Evolutionary conservation across 2,888 invertebrate genomes (phyloP), one percentile per base, ranked within the genome.

Genomic region (Cremastinae sp.): DNA sequence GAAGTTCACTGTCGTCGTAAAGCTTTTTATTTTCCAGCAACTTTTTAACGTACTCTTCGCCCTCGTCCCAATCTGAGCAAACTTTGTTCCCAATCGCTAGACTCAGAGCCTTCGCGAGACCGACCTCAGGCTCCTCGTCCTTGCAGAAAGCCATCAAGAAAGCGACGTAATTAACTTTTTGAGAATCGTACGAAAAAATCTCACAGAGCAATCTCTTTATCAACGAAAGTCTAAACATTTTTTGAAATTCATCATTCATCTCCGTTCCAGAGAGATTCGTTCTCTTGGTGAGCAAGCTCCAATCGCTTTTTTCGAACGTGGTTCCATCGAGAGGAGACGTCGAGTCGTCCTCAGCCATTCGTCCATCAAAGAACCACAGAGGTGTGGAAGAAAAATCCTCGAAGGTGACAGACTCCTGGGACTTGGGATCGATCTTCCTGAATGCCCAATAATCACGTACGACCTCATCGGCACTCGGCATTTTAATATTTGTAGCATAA

Each of bases 91-190:
- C 93, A 8, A 92, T 82, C 14, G 91, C 91, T 79, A 94, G 88
- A 16, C 92, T 91, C 16, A 94, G 81, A 0, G 93, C 93, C 78
- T 91, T 92, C 0, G 89, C 91, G 62, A 94, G 91, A 0, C 94
- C 94, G 80, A 90, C 87, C 3, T 91, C 86, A 0, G 92, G 91
- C 82, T 92, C 89, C 14, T 83, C 75, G 81, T 90, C 92, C 88
- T 93, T 94, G 83, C 94, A 94, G 81, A 94, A 93, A 16, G 92
- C 92, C 74, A 94, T 85, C 36, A 94, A 86, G 82, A 94, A 90
- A 3, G 92, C 92, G 0, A 93, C 91, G 84, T 94, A 94, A 83
- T 93, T 93, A 79, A 93, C 90, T 41, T 88, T 81, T 74, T 92
- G 85, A 71, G 90, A 84, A 49, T 89, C 84, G 0, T 90, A 89